Percentiles rank a stretch among this genome's conserved stretches.
phyloP scores from a whole-genome alignment of 2,797 vertebrate genomes.

The Cyclura pinguis region DNA sequence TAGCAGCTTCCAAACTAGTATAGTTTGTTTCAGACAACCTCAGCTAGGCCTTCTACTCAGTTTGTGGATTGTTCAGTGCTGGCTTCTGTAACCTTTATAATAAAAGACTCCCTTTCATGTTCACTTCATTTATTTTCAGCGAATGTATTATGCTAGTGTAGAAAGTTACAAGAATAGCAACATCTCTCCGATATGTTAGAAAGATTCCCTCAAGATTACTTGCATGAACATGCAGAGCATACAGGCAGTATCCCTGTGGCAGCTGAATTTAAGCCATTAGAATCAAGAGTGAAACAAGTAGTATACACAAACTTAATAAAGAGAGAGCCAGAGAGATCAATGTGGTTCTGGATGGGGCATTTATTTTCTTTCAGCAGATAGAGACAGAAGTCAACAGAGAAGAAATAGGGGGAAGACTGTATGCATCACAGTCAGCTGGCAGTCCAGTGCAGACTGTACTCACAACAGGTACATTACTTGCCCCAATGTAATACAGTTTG shows the following conservation, averaged over 20 bases:
- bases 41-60: slow-evolving; percentile 1
- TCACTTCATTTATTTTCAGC: slow-evolving; percentile 31
- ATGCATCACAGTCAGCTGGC: background rate
- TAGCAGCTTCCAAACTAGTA: slow-evolving; percentile 34
- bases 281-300: slow-evolving; percentile 21
- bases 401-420: background rate
- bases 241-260: slow-evolving; percentile 14
- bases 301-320: background rate
- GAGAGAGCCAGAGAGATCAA: background rate
- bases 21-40: slow-evolving; percentile 21
- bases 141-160: slow-evolving; percentile 33
- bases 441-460: background rate
- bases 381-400: background rate
- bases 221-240: slow-evolving; percentile 36
- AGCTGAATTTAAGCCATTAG: slow-evolving; percentile 18
- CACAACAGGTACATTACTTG: background rate
- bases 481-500: background rate
- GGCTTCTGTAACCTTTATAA: slow-evolving; percentile 15
- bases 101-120: slow-evolving; percentile 17
- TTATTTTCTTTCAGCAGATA: background rate
- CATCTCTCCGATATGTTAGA: slow-evolving; percentile 45
- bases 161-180: slow-evolving; percentile 25
- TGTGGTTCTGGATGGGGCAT: background rate
- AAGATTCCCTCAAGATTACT: slow-evolving; percentile 49
- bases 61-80: background rate